Evolutionary conservation across 2,113 vertebrate species (phyloP).

Genomic region (Monopterus albus): DNA sequence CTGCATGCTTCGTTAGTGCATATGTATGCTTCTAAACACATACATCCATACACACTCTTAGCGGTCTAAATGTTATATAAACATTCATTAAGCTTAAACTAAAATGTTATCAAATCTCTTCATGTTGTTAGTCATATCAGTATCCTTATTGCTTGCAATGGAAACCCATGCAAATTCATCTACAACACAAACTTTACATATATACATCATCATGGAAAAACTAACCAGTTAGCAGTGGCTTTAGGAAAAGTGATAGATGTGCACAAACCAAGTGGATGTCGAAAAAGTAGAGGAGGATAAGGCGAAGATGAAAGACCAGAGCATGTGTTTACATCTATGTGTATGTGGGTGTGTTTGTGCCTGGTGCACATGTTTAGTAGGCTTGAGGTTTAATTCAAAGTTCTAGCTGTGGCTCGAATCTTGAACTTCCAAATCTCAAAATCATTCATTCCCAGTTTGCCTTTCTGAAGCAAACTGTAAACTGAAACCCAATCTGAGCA

Average conservation of each 20-base stretch:
- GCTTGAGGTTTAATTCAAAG: no score
- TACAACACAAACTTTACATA: conserved; percentile 79
- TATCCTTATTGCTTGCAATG: conserved; percentile 81
- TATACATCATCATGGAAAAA: conserved; percentile 71
- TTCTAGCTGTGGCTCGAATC: background rate
- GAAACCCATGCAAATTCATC: conserved; percentile 80
- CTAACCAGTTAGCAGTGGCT: conserved; percentile 44
- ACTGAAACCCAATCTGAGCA: background rate
- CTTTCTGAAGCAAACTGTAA: background rate
- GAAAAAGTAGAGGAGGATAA: conserved; percentile 2
- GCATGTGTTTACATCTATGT: background rate
- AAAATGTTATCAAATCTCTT: conserved; percentile 73
- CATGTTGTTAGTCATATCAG: conserved; percentile 55
- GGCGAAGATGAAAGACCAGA: conserved; percentile 9
- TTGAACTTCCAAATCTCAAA: conserved; percentile 8
- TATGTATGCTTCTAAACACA: conserved; percentile 77
- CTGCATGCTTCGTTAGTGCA: conserved; percentile 81
- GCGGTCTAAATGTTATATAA: conserved; percentile 68
- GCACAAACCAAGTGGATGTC: conserved; percentile 13
- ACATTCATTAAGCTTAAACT: conserved; percentile 73
- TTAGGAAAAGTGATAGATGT: conserved; percentile 21
- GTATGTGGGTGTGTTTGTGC: conserved; percentile 9
- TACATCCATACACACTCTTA: conserved; percentile 71
- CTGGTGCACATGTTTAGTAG: background rate
- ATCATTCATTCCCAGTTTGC: background rate